Evolutionary conservation across 2,888 invertebrate genomes (phyloP).

Genomic region (Aspidiotus destructor): DNA sequence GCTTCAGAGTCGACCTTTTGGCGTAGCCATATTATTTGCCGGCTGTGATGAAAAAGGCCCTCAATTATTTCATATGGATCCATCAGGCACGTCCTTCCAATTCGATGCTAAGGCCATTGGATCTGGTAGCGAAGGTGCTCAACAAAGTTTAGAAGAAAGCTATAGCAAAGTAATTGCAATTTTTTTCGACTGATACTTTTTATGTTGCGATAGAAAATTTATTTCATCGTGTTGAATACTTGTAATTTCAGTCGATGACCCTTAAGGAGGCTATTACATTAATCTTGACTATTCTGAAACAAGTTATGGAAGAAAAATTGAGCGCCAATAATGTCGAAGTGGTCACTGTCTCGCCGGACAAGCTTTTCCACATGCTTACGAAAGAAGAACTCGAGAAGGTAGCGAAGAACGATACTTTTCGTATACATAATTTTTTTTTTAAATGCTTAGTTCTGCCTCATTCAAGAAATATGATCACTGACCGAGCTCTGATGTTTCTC

Average conservation of each 20-base stretch:
- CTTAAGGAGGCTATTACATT: constrained; percentile 84
- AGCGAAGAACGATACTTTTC: neutral
- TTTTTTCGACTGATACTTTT: neutral
- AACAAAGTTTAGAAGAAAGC: constrained; percentile 75
- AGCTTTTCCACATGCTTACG: constrained; percentile 78
- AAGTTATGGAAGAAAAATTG: constrained; percentile 99
- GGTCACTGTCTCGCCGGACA: constrained; percentile 77
- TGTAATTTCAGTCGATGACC: constrained; percentile 66
- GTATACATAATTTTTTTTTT: neutral
- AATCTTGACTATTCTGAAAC: constrained; percentile 87
- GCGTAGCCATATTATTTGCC: constrained; percentile 96
- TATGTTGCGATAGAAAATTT: neutral
- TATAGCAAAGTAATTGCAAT: constrained; percentile 47
- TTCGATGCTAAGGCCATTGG: constrained; percentile 99
- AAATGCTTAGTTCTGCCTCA: no score
- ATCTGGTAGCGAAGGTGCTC: constrained; percentile 97
- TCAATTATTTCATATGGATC: constrained; percentile 96
- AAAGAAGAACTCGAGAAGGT: constrained; percentile 82
- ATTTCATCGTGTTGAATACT: neutral
- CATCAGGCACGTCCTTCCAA: constrained; percentile 95
- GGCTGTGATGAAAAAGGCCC: constrained; percentile 87
- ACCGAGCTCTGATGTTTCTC: no score
- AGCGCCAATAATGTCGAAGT: constrained; percentile 96
- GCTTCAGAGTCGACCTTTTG: constrained; percentile 66
- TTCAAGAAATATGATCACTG: no score